Base-by-base conservation (phyloP, 2,797 vertebrate species). In the Sebastes goodei region DNA sequence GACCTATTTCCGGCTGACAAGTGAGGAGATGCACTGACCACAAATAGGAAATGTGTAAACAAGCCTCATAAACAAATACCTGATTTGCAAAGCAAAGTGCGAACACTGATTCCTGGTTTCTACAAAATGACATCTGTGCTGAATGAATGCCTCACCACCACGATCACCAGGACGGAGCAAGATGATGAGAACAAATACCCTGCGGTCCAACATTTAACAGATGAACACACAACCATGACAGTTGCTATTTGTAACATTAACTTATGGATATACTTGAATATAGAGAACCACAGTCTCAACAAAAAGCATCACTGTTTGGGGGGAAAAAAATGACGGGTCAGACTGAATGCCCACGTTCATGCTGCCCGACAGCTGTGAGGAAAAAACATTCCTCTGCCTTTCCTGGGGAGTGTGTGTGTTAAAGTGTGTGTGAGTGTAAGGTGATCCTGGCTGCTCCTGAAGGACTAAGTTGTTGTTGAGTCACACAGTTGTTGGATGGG, bases 11-110 rank as follows among this genome's bases (percentile, higher is more conserved):
- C 0, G 6, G 12, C 14, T 3, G 25, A 67, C 17, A 59, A 57
- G 15, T 10, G 8, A 29, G 27, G 21, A 27, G 3, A 78, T 17
- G 21, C 27, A 29, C 46, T 11, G 59, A 85, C 66, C 77, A 59
- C 75, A 86, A 64, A 66, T 0, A 68, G 62, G 68, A 86, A 74
- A 75, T 14, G 12, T 21, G 33, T 32, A 60, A 76, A 78, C 32
- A 52, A 59, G 29, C 68, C 62, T 78, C 69, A 59, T 74, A 81
- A 72, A 25, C 84, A 89, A 90, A 82, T 76, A n/a, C 27, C 33
- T 76, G 7, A 86, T 89, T 91, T 92, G 78, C 53, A 74, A 89
- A 61, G 29, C 78, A 87, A 89, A 90, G 38, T 10, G 25, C 6
- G 17, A 32, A 23, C 65, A 67, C 49, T 2, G 78, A 84, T 83